Percentiles rank a stretch among this genome's conserved stretches.
Evolutionary conservation across 2,113 vertebrate species (phyloP).

Genomic region (Dicaeum eximium): DNA sequence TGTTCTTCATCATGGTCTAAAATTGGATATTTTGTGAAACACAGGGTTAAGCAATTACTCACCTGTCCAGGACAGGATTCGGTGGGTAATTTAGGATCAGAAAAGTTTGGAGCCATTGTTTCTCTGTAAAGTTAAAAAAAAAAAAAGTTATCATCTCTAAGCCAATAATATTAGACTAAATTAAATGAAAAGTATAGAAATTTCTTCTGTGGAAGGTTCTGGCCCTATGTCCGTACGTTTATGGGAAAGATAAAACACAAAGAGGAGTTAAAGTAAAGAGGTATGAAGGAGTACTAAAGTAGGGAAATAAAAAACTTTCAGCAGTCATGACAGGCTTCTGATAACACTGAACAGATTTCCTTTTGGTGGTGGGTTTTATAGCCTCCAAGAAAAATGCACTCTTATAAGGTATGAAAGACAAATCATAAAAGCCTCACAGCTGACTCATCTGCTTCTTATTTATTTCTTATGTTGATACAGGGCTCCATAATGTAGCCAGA

Average conservation of each 20-base stretch:
- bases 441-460: not conserved
- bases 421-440: not conserved
- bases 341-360: not conserved
- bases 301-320: not conserved
- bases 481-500: not conserved
- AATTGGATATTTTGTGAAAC: not conserved
- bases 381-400: not conserved
- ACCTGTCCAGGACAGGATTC: not conserved
- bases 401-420: not conserved
- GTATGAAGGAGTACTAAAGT: too few relatives aligned
- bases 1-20: not conserved
- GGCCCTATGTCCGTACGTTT: not conserved
- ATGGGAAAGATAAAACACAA: not conserved
- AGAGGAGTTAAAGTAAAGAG: not conserved
- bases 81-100: not conserved
- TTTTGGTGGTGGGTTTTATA: not conserved
- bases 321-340: not conserved
- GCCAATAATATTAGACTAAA: not conserved
- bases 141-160: not conserved
- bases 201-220: not conserved
- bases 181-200: not conserved
- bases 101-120: not conserved
- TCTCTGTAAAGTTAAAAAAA: not conserved
- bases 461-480: not conserved
- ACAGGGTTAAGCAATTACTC: not conserved